These are phyloP conservation scores for Orthosia gracilis DNA, from an alignment of 2,888 invertebrate genomes.

Conservation along the genomic window DNA sequence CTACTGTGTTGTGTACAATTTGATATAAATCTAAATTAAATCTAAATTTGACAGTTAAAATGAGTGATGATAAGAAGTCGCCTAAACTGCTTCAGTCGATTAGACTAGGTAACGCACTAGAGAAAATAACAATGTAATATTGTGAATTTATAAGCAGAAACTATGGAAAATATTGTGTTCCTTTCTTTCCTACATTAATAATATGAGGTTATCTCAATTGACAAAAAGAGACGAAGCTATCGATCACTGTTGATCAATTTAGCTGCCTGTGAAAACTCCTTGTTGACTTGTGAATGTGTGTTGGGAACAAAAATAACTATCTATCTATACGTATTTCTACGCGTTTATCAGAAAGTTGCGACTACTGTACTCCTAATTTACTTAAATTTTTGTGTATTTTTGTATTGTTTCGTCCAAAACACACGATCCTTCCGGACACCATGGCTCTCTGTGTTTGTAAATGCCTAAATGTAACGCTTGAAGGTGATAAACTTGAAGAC, in stretches of 20 bases:
- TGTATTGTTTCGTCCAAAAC: slow-evolving; percentile 77
- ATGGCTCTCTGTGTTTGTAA: slow-evolving; percentile 93
- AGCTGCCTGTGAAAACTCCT: slow-evolving; percentile 51
- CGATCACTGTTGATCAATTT: slow-evolving; percentile 46
- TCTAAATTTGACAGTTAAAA: too few species aligned
- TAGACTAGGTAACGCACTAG: background rate
- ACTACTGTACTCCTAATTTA: slow-evolving; percentile 73
- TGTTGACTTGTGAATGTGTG: slow-evolving; percentile 59
- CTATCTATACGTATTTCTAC: slow-evolving; percentile 71
- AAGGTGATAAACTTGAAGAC: slow-evolving; percentile 91
- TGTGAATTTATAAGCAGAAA: slow-evolving; percentile 3
- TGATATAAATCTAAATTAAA: too few species aligned
- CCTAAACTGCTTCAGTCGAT: slow-evolving; percentile 18
- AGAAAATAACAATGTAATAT: slow-evolving; percentile 7
- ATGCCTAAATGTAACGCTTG: slow-evolving; percentile 94
- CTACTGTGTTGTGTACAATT: too few species aligned
- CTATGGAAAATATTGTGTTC: slow-evolving; percentile 28
- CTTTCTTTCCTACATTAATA: slow-evolving; percentile 39
- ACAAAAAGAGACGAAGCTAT: slow-evolving; percentile 58
- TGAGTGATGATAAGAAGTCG: too few species aligned
- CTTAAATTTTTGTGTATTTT: slow-evolving; percentile 81
- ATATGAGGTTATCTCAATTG: slow-evolving; percentile 10
- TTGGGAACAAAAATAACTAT: slow-evolving; percentile 67
- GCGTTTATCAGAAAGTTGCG: slow-evolving; percentile 77
- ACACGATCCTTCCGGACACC: slow-evolving; percentile 71